phyloP scores from a whole-genome alignment of 2,797 vertebrate species.

The Lepidocolaptes lacrymiger region DNA sequence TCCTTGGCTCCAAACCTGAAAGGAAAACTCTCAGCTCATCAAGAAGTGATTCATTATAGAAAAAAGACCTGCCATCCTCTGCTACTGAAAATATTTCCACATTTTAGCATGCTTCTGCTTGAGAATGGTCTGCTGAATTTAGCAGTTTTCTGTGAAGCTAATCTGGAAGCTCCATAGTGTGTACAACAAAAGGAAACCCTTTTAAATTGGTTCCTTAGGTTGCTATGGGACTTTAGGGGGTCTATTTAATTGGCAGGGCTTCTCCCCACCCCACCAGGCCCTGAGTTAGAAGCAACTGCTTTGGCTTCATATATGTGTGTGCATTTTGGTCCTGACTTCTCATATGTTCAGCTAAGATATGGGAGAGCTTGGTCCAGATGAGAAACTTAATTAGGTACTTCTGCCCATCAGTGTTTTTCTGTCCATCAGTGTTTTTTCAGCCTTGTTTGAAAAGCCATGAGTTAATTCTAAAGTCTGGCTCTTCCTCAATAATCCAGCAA shows the following conservation, averaged over 20 bases:
- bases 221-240: neutral
- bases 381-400: neutral
- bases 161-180: neutral
- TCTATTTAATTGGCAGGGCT: constrained; percentile 48
- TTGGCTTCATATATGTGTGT: neutral
- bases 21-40: neutral
- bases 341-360: neutral
- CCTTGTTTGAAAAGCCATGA: neutral
- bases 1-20: constrained; percentile 6
- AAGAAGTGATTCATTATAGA: constrained; percentile 37
- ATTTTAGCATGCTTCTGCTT: constrained; percentile 8
- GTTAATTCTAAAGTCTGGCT: neutral
- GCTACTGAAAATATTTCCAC: neutral
- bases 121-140: constrained; percentile 9
- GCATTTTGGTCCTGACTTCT: neutral
- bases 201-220: neutral
- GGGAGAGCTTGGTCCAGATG: neutral
- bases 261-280: neutral
- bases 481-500: neutral
- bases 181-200: constrained; percentile 4
- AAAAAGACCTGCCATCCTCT: constrained; percentile 12
- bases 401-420: neutral
- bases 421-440: neutral
- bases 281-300: neutral
- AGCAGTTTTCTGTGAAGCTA: neutral